phyloP scores from a whole-genome alignment of 2,888 invertebrate species.

The Dolomedes plantarius region DNA sequence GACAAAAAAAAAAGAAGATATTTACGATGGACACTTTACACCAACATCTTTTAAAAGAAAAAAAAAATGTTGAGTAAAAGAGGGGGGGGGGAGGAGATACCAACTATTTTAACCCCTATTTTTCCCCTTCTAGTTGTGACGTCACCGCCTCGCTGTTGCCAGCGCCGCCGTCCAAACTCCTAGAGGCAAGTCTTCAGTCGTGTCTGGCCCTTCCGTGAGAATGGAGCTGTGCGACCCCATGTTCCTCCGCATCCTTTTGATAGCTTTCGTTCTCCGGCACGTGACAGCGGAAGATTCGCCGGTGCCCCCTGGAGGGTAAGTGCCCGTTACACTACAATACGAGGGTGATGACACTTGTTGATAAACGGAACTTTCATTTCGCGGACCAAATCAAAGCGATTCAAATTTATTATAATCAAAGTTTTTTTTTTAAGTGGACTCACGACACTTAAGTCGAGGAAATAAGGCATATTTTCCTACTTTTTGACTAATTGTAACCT shows the following conservation, averaged over 20 bases:
- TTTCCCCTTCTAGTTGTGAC: not conserved
- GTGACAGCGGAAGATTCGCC: not conserved
- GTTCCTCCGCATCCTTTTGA: conserved; percentile 1
- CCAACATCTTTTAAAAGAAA: not conserved
- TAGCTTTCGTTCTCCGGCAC: not conserved
- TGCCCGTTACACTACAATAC: too few species aligned
- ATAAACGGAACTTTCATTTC: too few species aligned
- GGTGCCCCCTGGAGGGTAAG: not conserved
- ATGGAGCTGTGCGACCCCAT: not conserved
- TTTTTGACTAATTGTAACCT: too few species aligned
- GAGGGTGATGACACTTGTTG: too few species aligned
- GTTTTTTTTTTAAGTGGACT: too few species aligned
- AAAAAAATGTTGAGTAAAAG: not conserved
- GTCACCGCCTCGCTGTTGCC: not conserved
- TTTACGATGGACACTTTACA: not conserved
- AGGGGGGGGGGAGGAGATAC: not conserved
- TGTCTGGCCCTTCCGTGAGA: not conserved
- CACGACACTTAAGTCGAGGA: too few species aligned
- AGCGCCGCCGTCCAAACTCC: not conserved
- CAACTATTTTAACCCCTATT: not conserved
- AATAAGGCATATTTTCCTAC: too few species aligned
- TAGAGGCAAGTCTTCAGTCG: not conserved
- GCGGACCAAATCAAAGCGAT: too few species aligned
- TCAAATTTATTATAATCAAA: too few species aligned
- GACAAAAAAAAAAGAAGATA: not conserved